Evolutionary conservation across 2,888 invertebrate genomes (phyloP), one percentile per base, ranked within the genome.

Genomic region (Smittia sp.): DNA sequence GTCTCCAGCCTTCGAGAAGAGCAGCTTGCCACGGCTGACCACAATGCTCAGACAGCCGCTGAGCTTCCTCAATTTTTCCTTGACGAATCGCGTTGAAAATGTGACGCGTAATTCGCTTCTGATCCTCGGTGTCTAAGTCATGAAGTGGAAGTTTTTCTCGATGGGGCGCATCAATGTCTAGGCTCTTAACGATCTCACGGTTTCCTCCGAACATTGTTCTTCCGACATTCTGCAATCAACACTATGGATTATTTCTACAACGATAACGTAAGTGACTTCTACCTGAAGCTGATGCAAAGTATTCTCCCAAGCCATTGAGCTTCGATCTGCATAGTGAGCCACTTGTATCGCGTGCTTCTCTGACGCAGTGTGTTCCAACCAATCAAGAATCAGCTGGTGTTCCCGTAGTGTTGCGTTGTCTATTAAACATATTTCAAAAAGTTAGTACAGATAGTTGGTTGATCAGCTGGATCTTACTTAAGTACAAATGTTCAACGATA

Each of bases 21-120:
- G 94, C 94, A 0, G 95, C 95, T 68, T 94, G 85, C 96, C 96
- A 96, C 1, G 92, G 88, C 81, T 97, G 96, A 0, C 97, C 97
- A 78, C 91, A 92, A 78, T 89, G 90, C 58, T 90, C 86, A 78
- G 95, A 94, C 39, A 95, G 81, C 75, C 90, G 87, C 79, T 95
- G 89, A 1, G 96, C 96, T 81, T 91, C 90, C 76, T 91, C 90
- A 75, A 96, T 86, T 77, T 91, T 89, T 0, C 97, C 97, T 80
- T 93, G 92, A 27, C 96, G 86, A 58, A 97, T 87, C 83, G 91
- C 88, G 13, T 85, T 84, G 79, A 93, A 93, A 73, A 92, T 79
- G 24, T 80, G 85, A 62, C 85, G 84, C 7, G 86, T 81, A 38
- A 90, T 78, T 20, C 86, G 81, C 46, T 80, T 78, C 72, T 92